Evolutionary conservation across 2,113 vertebrate genomes (phyloP), one percentile per base, ranked within the genome.

Genomic region (Syngnathoides biaculeatus): DNA sequence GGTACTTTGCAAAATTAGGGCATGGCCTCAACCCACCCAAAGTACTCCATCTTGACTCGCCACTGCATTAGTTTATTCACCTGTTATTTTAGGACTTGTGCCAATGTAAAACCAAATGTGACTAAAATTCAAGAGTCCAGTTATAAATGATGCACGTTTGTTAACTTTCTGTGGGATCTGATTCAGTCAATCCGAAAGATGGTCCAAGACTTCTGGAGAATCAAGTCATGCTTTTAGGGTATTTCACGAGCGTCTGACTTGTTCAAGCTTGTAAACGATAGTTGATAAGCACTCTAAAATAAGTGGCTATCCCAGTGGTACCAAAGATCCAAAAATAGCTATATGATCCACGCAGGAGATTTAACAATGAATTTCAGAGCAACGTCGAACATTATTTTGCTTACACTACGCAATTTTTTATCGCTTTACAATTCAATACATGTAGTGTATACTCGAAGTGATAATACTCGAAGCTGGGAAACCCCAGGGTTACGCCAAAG

Each of bases 211-310:
- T 14, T 43, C 42, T 43, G 12, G 42, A 15, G 42, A 14, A 43
- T 35, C 30, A 35, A 35, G 30, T 35, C 3, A 35, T 35, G 30
- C 30, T 35, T 97, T 15, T 93, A 93, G 79, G 94, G 93, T 85
- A 98, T 92, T 85, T 97, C 27, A 42, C 19, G 17, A 30, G 14
- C 40, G 15, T 39, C n/a, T 5, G 26, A 48, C 43, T 66, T 70
- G 35, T 71, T 56, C 13, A 8, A 61, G 39, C 53, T 35, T 79
- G 63, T 45, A 61, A 19, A 60, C 22, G 8, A 43, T 12, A 19
- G 12, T 20, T 35, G n/a, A 40, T 43, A 62, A 26, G 15, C 10
- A 38, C 35, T 5, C n/a, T 0, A 35, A 35, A 10, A 42, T 40
- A 62, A 66, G 22, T 40, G 26, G 48, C n/a, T 17, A n/a, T 14